Conservation (phyloP, 2,888 invertebrate species). For the Mycalesis mineus region DNA sequence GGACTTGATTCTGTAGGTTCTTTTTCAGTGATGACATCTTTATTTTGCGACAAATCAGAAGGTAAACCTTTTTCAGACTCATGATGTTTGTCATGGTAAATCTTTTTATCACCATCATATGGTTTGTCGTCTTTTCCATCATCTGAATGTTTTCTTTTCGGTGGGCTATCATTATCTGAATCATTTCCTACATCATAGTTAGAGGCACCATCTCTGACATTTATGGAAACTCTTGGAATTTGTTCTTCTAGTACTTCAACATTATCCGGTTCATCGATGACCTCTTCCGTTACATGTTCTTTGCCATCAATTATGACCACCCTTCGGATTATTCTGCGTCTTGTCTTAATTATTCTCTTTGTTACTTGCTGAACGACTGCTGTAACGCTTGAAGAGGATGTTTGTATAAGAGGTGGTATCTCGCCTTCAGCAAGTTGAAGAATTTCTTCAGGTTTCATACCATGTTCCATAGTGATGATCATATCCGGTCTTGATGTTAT, state of each 20-base stretch:
- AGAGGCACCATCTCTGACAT: conserved; percentile 76
- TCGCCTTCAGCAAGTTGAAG: conserved; percentile 61
- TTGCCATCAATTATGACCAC: conserved; percentile 89
- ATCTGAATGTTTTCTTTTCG: conserved; percentile 37
- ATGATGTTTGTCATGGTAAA: conserved; percentile 26
- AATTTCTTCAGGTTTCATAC: conserved; percentile 72
- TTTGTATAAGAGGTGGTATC: conserved; percentile 67
- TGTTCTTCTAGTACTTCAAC: conserved; percentile 84
- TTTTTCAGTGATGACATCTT: background rate
- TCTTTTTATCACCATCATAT: conserved; percentile 25
- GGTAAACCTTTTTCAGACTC: conserved; percentile 1
- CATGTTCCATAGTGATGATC: conserved; percentile 76
- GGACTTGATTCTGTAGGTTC: background rate
- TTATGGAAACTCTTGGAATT: conserved; percentile 84
- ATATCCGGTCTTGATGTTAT: conserved; percentile 81
- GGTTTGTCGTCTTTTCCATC: conserved; percentile 22
- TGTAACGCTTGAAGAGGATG: conserved; percentile 84
- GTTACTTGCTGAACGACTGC: conserved; percentile 91
- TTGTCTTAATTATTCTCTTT: conserved; percentile 85
- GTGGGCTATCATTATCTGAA: conserved; percentile 40
- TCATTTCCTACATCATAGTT: conserved; percentile 56
- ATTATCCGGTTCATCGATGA: conserved; percentile 90
- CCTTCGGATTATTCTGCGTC: conserved; percentile 85
- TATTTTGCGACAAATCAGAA: background rate
- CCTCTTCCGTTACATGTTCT: conserved; percentile 89